These are phyloP conservation scores for Gymnarchus niloticus DNA, from an alignment of 2,113 vertebrate genomes.

Conservation along the genomic window DNA sequence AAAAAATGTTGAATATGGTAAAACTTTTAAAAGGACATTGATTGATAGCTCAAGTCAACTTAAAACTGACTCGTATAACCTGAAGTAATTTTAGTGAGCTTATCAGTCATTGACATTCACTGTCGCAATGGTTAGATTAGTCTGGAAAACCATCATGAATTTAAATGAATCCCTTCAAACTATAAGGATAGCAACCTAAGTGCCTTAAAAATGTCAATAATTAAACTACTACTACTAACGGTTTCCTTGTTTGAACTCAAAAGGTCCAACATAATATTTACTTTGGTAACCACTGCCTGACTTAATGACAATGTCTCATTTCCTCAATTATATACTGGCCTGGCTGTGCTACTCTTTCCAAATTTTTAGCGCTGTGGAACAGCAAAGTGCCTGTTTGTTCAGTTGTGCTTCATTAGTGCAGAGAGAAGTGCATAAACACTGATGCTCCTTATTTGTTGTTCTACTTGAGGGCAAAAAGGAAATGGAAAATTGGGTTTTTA, in stretches of 20 bases:
- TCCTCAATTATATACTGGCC: constrained; percentile 43
- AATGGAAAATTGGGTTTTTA: constrained; percentile 67
- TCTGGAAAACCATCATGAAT: neutral
- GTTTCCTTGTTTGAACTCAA: constrained; percentile 40
- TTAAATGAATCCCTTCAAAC: neutral
- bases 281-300: constrained; percentile 42
- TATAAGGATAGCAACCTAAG: constrained; percentile 42
- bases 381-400: constrained; percentile 71
- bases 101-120: neutral
- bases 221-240: constrained; percentile 43
- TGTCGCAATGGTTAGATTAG: neutral
- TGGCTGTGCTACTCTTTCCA: constrained; percentile 14
- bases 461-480: constrained; percentile 42
- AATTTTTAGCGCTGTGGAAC: constrained; percentile 34
- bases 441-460: constrained; percentile 65
- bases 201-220: constrained; percentile 57
- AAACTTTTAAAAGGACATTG: constrained; percentile 1
- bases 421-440: constrained; percentile 63
- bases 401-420: constrained; percentile 77
- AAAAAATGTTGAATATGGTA: neutral
- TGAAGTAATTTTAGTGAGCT: neutral
- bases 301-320: constrained; percentile 53
- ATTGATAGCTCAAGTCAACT: neutral
- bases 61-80: neutral
- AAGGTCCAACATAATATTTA: constrained; percentile 44